Conservation (phyloP, 2,797 vertebrate genomes). For the Fistularia tabacaria region DNA sequence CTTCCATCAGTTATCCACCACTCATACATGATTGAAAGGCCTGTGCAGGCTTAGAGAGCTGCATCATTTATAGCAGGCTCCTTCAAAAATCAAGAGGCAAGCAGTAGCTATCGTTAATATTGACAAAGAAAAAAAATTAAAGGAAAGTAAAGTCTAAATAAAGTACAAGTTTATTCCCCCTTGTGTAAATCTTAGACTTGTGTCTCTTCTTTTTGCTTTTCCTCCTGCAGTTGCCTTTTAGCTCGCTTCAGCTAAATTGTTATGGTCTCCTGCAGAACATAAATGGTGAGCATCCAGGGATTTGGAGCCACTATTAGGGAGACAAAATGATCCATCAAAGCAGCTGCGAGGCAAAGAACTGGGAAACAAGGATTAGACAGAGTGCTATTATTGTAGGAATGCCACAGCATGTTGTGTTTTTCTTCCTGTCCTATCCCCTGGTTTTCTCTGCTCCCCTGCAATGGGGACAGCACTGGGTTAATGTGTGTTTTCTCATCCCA, state of each 20-base stretch:
- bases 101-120: constrained; percentile 62
- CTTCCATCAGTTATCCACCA: constrained; percentile 69
- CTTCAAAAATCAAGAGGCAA: constrained; percentile 61
- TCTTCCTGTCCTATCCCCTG: constrained; percentile 9
- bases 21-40: constrained; percentile 76
- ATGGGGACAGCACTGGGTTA: constrained; percentile 28
- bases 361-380: constrained; percentile 60
- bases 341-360: constrained; percentile 59
- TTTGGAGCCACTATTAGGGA: constrained; percentile 68
- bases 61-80: constrained; percentile 62
- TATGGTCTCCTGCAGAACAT: constrained; percentile 64
- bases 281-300: constrained; percentile 68
- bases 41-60: constrained; percentile 60
- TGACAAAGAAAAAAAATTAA: constrained; percentile 61
- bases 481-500: constrained; percentile 40
- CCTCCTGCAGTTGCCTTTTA: constrained; percentile 56
- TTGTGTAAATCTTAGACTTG: background rate
- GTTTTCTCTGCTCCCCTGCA: constrained; percentile 16
- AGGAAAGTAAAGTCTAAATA: constrained; percentile 57
- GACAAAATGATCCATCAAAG: constrained; percentile 75
- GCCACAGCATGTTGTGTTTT: constrained; percentile 1
- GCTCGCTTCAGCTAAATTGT: constrained; percentile 65
- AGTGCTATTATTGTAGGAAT: constrained; percentile 61
- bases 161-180: constrained; percentile 55
- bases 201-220: constrained; percentile 14